Evolutionary conservation across 2,888 invertebrate genomes (phyloP).

Genomic region (Epinotia nisella): DNA sequence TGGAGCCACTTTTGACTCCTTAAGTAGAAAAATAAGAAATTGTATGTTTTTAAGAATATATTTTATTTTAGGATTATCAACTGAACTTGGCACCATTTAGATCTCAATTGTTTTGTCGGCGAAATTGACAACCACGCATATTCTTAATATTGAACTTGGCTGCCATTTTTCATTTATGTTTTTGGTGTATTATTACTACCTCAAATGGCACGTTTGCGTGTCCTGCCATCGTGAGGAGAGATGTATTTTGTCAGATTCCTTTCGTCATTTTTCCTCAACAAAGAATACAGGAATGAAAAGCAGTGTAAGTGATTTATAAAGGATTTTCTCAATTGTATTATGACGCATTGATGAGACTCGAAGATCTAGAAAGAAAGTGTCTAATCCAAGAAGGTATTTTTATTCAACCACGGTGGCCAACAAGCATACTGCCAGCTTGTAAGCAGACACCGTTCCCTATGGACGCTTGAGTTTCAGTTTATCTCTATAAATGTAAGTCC

Average conservation of each 20-base stretch:
- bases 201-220: conserved; percentile 28
- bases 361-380: background rate
- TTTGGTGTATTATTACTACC: background rate
- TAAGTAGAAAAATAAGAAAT: too few relatives aligned
- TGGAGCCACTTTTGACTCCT: too few relatives aligned
- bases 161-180: too few relatives aligned
- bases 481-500: too few relatives aligned
- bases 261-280: conserved; percentile 26
- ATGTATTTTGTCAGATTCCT: conserved; percentile 17
- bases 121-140: too few relatives aligned
- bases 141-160: too few relatives aligned
- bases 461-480: background rate
- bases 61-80: too few relatives aligned
- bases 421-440: background rate
- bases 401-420: background rate
- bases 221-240: background rate
- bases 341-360: conserved; percentile 1
- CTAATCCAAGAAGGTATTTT: background rate
- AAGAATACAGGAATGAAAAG: conserved; percentile 6
- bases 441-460: background rate
- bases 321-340: conserved; percentile 6
- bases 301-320: conserved; percentile 15
- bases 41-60: too few relatives aligned
- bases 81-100: too few relatives aligned
- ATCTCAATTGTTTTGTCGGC: too few relatives aligned